Evolutionary conservation across 2,113 vertebrate species (phyloP).

Genomic region (Podarcis cretensis): DNA sequence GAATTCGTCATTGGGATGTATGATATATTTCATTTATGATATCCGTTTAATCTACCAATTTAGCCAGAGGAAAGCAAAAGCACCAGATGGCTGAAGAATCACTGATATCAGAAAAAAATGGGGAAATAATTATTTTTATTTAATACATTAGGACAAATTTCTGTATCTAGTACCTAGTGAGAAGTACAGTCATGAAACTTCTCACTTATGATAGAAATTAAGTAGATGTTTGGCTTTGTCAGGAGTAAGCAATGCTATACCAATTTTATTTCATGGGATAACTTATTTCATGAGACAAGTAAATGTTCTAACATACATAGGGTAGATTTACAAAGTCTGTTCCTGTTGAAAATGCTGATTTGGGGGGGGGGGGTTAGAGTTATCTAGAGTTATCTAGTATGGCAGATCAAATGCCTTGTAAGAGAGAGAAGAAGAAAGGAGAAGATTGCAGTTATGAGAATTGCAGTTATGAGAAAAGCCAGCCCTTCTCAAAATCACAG

Average conservation of each 20-base stretch:
- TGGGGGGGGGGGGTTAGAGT: background rate
- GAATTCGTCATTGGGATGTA: background rate
- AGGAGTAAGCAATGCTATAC: background rate
- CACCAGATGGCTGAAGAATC: background rate
- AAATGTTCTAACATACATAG: background rate
- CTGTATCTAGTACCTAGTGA: background rate
- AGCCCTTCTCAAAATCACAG: background rate
- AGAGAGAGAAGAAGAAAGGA: background rate
- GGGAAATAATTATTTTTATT: background rate
- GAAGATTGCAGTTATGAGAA: background rate
- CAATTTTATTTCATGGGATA: background rate
- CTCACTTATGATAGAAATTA: background rate
- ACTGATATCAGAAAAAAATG: background rate
- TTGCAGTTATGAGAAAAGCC: background rate
- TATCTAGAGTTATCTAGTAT: background rate
- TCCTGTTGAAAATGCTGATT: background rate
- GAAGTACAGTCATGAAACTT: background rate
- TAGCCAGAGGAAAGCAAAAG: background rate
- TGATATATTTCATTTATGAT: background rate
- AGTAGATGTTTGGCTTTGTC: background rate
- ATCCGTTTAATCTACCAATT: background rate
- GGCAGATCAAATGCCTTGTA: background rate
- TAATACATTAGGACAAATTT: background rate
- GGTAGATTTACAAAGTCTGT: background rate
- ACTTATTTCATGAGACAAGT: background rate